These are phyloP conservation scores for Drosophila greeni DNA, from an alignment of 2,888 invertebrate genomes.

Conservation along the genomic window DNA sequence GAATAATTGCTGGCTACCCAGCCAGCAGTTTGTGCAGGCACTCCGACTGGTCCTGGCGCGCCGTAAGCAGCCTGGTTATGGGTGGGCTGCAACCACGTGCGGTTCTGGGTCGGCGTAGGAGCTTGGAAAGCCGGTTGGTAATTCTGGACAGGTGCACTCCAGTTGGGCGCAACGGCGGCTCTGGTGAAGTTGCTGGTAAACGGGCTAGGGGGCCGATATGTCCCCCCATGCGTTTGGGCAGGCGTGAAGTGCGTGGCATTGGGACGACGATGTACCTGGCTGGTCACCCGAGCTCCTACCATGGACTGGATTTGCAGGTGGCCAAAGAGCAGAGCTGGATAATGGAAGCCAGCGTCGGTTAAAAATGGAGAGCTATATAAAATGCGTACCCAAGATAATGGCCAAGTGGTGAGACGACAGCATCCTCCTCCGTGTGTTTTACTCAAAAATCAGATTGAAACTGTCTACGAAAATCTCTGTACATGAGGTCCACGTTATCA, in stretches of 20 bases:
- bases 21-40: neutral
- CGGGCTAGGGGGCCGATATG: conserved; percentile 18
- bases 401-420: conserved; percentile 48
- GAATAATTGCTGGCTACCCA: conserved; percentile 5
- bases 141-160: neutral
- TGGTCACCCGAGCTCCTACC: conserved; percentile 18
- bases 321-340: conserved; percentile 42
- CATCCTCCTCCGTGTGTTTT: conserved; percentile 46
- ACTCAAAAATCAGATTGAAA: conserved; percentile 35
- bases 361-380: neutral
- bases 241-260: conserved; percentile 46
- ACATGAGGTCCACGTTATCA: conserved; percentile 19
- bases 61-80: neutral
- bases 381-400: conserved; percentile 47
- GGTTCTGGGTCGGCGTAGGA: neutral
- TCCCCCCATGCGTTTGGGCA: conserved; percentile 17
- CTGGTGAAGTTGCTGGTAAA: neutral
- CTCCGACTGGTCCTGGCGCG: neutral
- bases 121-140: conserved; percentile 1
- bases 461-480: conserved; percentile 29
- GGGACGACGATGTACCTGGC: conserved; percentile 6
- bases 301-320: conserved; percentile 31
- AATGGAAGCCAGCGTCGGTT: neutral
- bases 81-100: neutral
- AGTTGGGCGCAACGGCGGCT: neutral